Conservation (phyloP, 2,797 vertebrate genomes). For the Danio jaintianensis region DNA sequence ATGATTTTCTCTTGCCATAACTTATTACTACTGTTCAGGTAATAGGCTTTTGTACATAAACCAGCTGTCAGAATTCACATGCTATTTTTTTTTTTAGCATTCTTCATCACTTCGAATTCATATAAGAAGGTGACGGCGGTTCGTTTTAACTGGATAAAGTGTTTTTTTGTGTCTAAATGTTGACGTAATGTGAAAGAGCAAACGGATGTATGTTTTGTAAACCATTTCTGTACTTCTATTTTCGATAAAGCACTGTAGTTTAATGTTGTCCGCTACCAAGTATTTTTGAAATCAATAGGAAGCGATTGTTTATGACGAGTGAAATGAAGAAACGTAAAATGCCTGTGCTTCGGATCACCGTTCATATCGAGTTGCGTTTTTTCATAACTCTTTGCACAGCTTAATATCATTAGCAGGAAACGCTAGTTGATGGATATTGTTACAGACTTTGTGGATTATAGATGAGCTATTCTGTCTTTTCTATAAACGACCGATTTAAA, state of each 20-base stretch:
- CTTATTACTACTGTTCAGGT: constrained; percentile 21
- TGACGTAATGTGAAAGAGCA: constrained; percentile 62
- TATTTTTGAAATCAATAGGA: constrained; percentile 67
- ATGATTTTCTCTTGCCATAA: background rate
- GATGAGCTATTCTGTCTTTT: constrained; percentile 24
- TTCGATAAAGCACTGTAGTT: constrained; percentile 66
- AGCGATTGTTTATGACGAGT: constrained; percentile 62
- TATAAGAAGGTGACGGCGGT: background rate
- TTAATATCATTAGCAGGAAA: constrained; percentile 22
- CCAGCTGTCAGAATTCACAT: background rate
- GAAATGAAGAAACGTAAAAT: constrained; percentile 1
- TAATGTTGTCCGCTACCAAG: constrained; percentile 41
- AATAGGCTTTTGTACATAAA: constrained; percentile 24
- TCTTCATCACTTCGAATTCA: background rate
- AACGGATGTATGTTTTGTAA: constrained; percentile 73
- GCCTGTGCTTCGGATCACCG: constrained; percentile 1
- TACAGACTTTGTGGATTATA: constrained; percentile 29
- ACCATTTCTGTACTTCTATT: constrained; percentile 69
- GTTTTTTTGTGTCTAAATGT: constrained; percentile 62
- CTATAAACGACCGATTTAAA: background rate
- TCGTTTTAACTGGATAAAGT: background rate
- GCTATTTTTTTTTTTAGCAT: background rate
- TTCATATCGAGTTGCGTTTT: constrained; percentile 3
- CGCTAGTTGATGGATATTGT: constrained; percentile 6
- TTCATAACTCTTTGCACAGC: constrained; percentile 21